These are phyloP conservation scores for Eurytoma californica DNA, from an alignment of 2,888 invertebrate genomes.

Conservation along the genomic window DNA sequence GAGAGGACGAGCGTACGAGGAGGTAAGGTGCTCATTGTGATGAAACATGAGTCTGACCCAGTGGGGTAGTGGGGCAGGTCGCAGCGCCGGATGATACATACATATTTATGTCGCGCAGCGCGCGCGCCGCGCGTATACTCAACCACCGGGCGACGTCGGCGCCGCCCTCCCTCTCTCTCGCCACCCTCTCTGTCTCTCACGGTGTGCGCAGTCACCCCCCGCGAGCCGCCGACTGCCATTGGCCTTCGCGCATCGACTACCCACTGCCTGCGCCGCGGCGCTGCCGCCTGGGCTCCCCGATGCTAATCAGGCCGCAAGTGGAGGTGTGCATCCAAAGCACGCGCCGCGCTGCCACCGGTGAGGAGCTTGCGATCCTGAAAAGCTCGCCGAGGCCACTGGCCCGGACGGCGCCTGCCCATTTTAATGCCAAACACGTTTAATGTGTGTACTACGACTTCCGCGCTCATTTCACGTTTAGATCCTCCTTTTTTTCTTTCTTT, in stretches of 20 bases:
- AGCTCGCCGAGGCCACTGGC: constrained; percentile 17
- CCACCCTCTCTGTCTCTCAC: not conserved
- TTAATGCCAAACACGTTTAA: constrained; percentile 17
- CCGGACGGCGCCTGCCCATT: not conserved
- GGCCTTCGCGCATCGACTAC: constrained; percentile 41
- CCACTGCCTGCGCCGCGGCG: constrained; percentile 44
- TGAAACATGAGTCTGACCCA: constrained; percentile 75
- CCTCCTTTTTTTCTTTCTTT: not conserved
- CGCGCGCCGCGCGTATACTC: constrained; percentile 57
- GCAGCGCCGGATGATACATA: constrained; percentile 73
- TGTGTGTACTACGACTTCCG: too few species aligned
- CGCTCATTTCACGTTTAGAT: too few species aligned
- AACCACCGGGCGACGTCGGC: constrained; percentile 8
- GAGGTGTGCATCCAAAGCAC: constrained; percentile 73
- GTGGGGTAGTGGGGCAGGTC: constrained; percentile 74
- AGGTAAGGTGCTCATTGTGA: constrained; percentile 69
- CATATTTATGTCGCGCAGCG: constrained; percentile 74
- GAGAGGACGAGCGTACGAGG: not conserved
- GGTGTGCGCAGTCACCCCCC: not conserved
- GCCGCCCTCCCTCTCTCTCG: constrained; percentile 6
- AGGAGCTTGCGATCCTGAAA: constrained; percentile 7
- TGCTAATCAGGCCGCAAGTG: constrained; percentile 70
- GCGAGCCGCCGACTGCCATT: constrained; percentile 26
- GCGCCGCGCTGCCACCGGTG: constrained; percentile 57
- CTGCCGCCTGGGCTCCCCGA: constrained; percentile 65